A percentile compares a stretch with the other conserved stretches of the same genome.
Evolutionary conservation across 2,113 vertebrate genomes (phyloP).

Genomic region (Micronycteris hirsuta): DNA sequence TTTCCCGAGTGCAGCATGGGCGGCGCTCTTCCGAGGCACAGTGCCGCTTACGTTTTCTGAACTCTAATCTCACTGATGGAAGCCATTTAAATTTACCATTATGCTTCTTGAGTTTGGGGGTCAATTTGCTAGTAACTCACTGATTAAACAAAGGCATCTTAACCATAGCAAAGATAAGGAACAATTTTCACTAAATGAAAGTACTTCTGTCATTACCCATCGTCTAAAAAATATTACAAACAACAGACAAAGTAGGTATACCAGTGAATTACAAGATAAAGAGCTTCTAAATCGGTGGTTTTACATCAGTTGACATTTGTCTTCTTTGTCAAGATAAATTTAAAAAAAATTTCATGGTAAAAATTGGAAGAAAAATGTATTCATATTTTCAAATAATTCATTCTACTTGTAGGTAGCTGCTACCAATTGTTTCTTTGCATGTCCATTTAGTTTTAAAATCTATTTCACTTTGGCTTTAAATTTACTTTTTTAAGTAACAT

Average conservation of each 20-base stretch:
- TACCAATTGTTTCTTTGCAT: constrained; percentile 64
- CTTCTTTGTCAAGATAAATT: constrained; percentile 32
- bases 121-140: constrained; percentile 8
- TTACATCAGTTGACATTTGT: constrained; percentile 41
- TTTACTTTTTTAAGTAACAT: constrained; percentile 17
- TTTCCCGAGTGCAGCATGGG: neutral
- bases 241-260: constrained; percentile 20
- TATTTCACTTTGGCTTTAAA: constrained; percentile 30
- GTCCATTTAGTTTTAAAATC: constrained; percentile 61
- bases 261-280: constrained; percentile 28
- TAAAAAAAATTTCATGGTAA: neutral
- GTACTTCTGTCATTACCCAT: constrained; percentile 45
- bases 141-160: constrained; percentile 50
- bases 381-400: neutral
- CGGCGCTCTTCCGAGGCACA: neutral
- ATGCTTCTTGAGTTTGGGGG: neutral
- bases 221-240: constrained; percentile 50
- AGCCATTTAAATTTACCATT: constrained; percentile 52
- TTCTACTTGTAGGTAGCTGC: constrained; percentile 13
- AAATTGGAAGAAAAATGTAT: constrained; percentile 25
- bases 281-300: constrained; percentile 8
- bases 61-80: neutral
- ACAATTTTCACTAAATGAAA: constrained; percentile 43
- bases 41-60: neutral
- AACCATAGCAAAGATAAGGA: constrained; percentile 39